phyloP scores from a whole-genome alignment of 2,888 invertebrate species.

The Clepsis dumicolana region DNA sequence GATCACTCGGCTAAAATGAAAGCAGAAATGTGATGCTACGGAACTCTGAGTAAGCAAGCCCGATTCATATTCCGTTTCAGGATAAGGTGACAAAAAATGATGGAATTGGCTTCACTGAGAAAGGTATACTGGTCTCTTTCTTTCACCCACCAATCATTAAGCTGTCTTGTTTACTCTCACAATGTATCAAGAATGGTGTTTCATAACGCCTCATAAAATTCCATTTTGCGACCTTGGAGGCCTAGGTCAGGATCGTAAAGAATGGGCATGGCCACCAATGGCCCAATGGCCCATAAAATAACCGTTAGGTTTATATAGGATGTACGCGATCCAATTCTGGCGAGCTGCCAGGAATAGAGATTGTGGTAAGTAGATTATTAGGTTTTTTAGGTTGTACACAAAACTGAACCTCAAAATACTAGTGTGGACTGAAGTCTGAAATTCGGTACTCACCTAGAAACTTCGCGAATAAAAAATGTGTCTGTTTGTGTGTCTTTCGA shows the following conservation, averaged over 20 bases:
- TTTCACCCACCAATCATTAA: not conserved
- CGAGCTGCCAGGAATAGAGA: constrained; percentile 7
- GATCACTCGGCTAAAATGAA: no score
- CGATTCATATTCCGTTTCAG: no score
- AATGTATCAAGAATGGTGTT: no score
- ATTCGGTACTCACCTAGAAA: no score
- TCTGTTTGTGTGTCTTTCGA: no score
- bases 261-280: constrained; percentile 54
- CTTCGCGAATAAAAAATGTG: no score
- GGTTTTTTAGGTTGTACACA: not conserved
- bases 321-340: not conserved
- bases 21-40: no score
- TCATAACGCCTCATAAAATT: constrained; percentile 4
- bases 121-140: no score
- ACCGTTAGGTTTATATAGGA: constrained; percentile 49
- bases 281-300: constrained; percentile 54
- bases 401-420: not conserved
- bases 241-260: constrained; percentile 40
- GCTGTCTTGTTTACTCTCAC: not conserved
- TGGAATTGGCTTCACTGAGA: no score
- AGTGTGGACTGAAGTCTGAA: no score
- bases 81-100: no score
- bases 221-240: constrained; percentile 43
- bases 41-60: no score
- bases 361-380: not conserved